Evolutionary conservation across 2,888 invertebrate genomes (phyloP).

Genomic region (Drosophila differens): DNA sequence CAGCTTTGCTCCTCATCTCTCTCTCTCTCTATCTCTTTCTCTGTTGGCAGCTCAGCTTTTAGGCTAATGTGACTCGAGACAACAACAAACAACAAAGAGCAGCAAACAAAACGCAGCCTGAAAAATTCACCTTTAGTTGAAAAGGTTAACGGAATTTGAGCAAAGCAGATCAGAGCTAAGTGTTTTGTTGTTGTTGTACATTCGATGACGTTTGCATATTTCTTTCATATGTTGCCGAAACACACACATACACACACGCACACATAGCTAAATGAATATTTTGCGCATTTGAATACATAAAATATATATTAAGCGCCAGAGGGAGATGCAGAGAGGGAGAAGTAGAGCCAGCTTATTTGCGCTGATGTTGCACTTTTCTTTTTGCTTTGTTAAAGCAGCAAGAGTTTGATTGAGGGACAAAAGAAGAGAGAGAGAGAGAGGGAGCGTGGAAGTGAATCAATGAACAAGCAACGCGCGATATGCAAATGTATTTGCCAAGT

Average conservation of each 20-base stretch:
- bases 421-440: neutral
- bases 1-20: conserved; percentile 17
- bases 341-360: conserved; percentile 63
- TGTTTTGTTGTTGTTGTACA: conserved; percentile 24
- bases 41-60: conserved; percentile 30
- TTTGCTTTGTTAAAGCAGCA: conserved; percentile 50
- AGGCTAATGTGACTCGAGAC: conserved; percentile 38
- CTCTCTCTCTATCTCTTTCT: neutral
- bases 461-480: conserved; percentile 38
- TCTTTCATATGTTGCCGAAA: conserved; percentile 41
- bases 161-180: conserved; percentile 34
- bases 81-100: neutral
- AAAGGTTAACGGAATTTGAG: conserved; percentile 69
- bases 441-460: conserved; percentile 10
- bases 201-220: conserved; percentile 76
- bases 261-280: conserved; percentile 68
- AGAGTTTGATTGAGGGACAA: neutral
- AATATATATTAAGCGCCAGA: neutral
- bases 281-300: conserved; percentile 64
- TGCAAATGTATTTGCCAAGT: conserved; percentile 76
- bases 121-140: conserved; percentile 37
- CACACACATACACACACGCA: conserved; percentile 1
- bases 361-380: conserved; percentile 74
- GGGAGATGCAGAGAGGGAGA: neutral
- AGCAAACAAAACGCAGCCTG: conserved; percentile 10